These are phyloP conservation scores for Rhabdomys pumilio DNA, from an alignment of 2,797 vertebrate genomes.

Conservation along the genomic window DNA sequence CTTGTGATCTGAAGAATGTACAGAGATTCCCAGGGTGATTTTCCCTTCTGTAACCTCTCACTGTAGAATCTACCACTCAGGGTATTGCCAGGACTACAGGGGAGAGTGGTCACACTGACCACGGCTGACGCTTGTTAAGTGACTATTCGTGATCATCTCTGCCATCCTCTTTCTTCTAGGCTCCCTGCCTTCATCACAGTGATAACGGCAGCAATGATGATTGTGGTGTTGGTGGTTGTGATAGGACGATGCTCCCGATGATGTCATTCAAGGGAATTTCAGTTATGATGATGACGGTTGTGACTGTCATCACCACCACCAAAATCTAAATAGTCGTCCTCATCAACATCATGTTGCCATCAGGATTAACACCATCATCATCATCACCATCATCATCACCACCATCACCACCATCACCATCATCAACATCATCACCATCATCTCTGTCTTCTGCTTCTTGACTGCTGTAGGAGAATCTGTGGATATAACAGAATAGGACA, in stretches of 20 bases:
- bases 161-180: accelerated
- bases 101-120: no score
- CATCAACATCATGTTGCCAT: neutral
- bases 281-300: neutral
- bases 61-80: neutral
- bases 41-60: neutral
- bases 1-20: accelerated
- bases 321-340: neutral
- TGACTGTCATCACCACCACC: neutral
- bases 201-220: no score
- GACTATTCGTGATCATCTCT: neutral
- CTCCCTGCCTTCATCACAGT: accelerated
- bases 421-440: accelerated
- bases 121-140: neutral
- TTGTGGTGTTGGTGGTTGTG: accelerated
- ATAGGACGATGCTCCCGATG: neutral
- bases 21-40: neutral
- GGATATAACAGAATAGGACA: neutral
- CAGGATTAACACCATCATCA: neutral
- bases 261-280: no score
- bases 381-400: no score
- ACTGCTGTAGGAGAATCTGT: neutral
- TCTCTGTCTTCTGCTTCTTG: neutral
- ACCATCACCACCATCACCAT: neutral
- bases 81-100: neutral